Percentiles rank a stretch among this genome's conserved stretches.
These are phyloP conservation scores for Gymnoscopelus braueri DNA, from an alignment of 2,797 vertebrate species.

Conservation along the genomic window DNA sequence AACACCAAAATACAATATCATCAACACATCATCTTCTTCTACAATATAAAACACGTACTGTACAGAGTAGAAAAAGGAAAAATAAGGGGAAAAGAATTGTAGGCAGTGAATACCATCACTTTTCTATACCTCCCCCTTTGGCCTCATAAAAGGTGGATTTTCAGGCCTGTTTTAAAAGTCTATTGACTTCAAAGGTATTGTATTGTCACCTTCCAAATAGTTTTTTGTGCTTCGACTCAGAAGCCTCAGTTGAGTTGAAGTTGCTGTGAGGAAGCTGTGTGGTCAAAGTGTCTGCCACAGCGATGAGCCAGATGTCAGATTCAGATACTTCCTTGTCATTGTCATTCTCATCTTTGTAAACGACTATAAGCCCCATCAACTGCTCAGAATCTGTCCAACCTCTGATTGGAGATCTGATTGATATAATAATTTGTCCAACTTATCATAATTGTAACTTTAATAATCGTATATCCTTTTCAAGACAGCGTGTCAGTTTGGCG, in stretches of 20 bases:
- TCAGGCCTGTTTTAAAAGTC: too few relatives aligned
- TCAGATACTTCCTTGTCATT: slow-evolving; percentile 66
- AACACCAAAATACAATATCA: too few relatives aligned
- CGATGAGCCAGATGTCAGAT: slow-evolving; percentile 39
- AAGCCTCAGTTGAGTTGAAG: slow-evolving; percentile 11
- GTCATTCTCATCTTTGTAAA: slow-evolving; percentile 19
- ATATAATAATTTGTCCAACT: not conserved
- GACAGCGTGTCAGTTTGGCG: not conserved
- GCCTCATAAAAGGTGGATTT: too few relatives aligned
- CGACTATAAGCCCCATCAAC: slow-evolving; percentile 10
- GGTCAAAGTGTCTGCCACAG: slow-evolving; percentile 44
- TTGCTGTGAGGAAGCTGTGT: slow-evolving; percentile 68
- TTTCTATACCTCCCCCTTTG: too few relatives aligned
- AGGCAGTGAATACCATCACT: too few relatives aligned
- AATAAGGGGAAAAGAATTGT: too few relatives aligned
- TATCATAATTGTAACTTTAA: not conserved
- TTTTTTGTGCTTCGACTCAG: not conserved
- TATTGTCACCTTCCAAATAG: not conserved
- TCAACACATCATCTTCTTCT: too few relatives aligned
- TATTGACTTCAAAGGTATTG: too few relatives aligned
- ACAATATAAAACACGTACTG: too few relatives aligned
- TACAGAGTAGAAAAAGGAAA: too few relatives aligned
- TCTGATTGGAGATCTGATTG: slow-evolving; percentile 32
- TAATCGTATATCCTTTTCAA: not conserved
- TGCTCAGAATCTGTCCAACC: slow-evolving; percentile 20